These are phyloP conservation scores for Austrofundulus limnaeus DNA, from an alignment of 2,113 vertebrate genomes.

Conservation along the genomic window DNA sequence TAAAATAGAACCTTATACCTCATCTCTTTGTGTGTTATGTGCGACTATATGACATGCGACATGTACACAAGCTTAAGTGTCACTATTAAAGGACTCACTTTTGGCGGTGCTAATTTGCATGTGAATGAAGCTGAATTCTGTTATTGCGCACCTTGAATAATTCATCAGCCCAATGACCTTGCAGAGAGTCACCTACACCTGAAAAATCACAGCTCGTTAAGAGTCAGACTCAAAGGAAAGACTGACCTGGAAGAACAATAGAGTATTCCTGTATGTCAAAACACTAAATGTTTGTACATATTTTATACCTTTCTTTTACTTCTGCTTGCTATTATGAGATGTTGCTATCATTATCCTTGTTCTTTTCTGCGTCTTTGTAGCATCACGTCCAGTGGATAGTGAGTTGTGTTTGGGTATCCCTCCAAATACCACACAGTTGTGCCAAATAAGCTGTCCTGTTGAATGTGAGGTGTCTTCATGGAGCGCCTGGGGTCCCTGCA, in stretches of 20 bases:
- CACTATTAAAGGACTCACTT: conserved; percentile 37
- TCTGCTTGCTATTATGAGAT: neutral
- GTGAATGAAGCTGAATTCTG: conserved; percentile 62
- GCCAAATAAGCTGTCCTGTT: conserved; percentile 90
- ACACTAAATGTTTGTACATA: neutral
- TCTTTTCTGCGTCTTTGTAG: conserved; percentile 67
- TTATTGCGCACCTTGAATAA: conserved; percentile 46
- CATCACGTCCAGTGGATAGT: conserved; percentile 86
- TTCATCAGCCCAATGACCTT: conserved; percentile 68
- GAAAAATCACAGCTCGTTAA: neutral
- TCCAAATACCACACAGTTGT: conserved; percentile 90
- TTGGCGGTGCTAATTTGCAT: conserved; percentile 69
- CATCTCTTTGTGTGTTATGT: neutral
- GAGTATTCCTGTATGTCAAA: neutral
- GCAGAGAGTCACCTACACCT: conserved; percentile 52
- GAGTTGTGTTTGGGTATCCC: conserved; percentile 82
- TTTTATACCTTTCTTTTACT: neutral
- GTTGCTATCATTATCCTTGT: neutral
- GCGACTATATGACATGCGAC: conserved; percentile 1
- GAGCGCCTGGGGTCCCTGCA: conserved; percentile 96
- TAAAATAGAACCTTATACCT: neutral
- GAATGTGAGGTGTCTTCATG: conserved; percentile 92
- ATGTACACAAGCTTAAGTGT: conserved; percentile 7
- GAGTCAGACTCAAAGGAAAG: conserved; percentile 10
- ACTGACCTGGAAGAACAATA: neutral